Base-by-base conservation (phyloP, 2,888 invertebrate genomes). In the Cistogaster globosa region DNA sequence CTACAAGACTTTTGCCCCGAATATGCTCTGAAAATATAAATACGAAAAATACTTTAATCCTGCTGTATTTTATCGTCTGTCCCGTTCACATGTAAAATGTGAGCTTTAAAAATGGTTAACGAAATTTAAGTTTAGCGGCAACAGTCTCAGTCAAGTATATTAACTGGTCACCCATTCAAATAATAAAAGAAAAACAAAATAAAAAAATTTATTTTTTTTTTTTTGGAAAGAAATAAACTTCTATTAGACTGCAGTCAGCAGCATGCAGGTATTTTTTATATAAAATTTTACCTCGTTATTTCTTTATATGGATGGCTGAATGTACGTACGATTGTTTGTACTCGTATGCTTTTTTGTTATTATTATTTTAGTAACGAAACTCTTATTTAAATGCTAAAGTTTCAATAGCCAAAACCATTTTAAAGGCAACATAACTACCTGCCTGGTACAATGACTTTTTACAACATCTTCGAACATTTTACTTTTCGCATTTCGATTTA, bases 341-440 rank as follows among this genome's bases (percentile, higher is more conserved):
- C 1, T n/a, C 32, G 5, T 12, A 6, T 8, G 14, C 32, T 8
- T 55, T 20, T 38, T 14, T 32, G 2, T 20, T 9, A 53, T 57
- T 26, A 18, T 22, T 57, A 48, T 14, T 20, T 36, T 2, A 12
- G 32, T 12, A 57, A 77, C 6, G 38, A 55, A 83, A 76, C 20
- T 32, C 84, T 84, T 88, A 86, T 87, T 45, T 11, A 48, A 68
- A 87, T 87, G 87, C 88, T 86, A 65, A 77, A 63, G 12, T 45
- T 45, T 14, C 4, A 51, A 51, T 22, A 26, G 26, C 26, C 16
- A 26, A 22, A 45, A 45, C 69, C 32, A 80, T 79, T 65, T 42
- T 67, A 14, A 58, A 60, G 12, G 45, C 32, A 45, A 32, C 32
- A 12, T 12, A 42, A 12, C 42, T 12, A 42, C 42, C 11, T 42